Conservation (phyloP, 2,113 vertebrate species). For the Ammospiza caudacuta region DNA sequence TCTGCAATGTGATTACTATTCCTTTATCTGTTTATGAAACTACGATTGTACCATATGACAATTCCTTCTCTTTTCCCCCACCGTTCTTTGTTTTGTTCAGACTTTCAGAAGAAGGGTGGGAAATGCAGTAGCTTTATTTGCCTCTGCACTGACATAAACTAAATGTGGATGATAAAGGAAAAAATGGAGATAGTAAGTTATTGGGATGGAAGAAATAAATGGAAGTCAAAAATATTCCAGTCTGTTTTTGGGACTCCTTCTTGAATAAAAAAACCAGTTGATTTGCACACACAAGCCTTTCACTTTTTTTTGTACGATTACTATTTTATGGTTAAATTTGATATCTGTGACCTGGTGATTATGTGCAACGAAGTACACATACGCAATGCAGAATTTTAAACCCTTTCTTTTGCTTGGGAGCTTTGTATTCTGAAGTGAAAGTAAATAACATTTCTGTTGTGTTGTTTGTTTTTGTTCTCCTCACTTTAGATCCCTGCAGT, state of each 20-base stretch:
- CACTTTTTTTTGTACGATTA: background rate
- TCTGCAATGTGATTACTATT: background rate
- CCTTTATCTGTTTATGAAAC: background rate
- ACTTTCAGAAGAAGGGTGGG: background rate
- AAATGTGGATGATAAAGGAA: background rate
- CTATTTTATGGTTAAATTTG: background rate
- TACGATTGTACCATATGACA: background rate
- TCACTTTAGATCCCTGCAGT: conserved; percentile 84
- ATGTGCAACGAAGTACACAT: background rate
- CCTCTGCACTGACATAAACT: background rate
- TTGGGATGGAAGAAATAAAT: background rate
- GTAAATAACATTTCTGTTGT: background rate
- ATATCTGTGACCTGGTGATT: background rate
- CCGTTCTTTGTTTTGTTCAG: background rate
- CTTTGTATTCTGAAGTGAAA: background rate
- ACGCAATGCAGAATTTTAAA: background rate
- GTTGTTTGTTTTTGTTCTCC: background rate
- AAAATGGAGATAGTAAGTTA: background rate
- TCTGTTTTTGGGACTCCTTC: background rate
- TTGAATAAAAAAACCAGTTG: background rate
- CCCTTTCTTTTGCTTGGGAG: background rate
- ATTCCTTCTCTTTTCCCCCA: background rate
- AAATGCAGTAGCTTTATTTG: background rate
- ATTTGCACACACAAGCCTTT: accelerated
- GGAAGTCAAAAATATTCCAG: background rate